Conservation (phyloP, 1,140 invertebrate genomes). For the Propsilocerus akamusi region DNA sequence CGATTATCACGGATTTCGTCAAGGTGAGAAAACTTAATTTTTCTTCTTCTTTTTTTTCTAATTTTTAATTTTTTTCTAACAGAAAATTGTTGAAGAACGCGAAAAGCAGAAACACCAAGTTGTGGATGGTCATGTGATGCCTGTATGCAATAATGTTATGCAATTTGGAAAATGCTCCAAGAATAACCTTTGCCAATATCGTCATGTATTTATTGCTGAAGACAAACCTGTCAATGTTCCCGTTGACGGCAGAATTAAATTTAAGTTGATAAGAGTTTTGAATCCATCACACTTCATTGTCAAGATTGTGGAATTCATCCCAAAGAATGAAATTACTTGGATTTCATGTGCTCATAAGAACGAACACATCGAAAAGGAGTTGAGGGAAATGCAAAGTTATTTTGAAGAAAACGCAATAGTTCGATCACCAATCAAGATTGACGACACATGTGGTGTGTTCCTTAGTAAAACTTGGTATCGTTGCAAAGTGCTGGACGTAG, state of each 20-base stretch:
- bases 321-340: background rate
- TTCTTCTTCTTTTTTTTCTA: background rate
- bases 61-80: background rate
- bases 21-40: background rate
- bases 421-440: background rate
- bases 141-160: background rate
- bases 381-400: background rate
- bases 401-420: background rate
- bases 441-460: background rate
- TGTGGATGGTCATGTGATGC: background rate
- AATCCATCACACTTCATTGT: background rate
- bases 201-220: background rate
- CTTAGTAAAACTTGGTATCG: background rate
- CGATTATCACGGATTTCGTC: background rate
- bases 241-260: background rate
- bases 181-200: background rate
- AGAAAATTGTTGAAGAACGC: background rate
- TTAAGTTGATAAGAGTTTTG: background rate
- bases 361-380: background rate
- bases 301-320: background rate
- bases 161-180: background rate
- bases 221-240: background rate
- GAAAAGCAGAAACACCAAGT: background rate
- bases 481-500: background rate
- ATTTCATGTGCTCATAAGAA: background rate